phyloP scores from a whole-genome alignment of 2,113 vertebrate species.

The Tapirus terrestris region DNA sequence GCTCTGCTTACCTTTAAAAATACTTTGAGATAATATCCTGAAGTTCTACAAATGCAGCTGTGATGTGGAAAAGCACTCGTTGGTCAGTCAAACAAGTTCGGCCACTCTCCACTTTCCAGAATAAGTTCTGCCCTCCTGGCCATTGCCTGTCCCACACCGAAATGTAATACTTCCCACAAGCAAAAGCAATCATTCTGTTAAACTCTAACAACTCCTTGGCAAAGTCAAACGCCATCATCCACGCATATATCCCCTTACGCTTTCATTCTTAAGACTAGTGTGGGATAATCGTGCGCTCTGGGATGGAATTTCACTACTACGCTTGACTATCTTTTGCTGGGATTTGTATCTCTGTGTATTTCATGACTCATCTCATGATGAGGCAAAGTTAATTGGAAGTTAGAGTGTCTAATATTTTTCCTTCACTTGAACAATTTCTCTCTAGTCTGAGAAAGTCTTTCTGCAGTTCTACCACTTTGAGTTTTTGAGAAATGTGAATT shows the following conservation, averaged over 20 bases:
- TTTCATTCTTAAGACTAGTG: background rate
- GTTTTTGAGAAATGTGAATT: background rate
- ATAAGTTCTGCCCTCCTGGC: background rate
- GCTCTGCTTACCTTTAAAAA: conserved; percentile 10
- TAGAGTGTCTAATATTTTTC: conserved; percentile 5
- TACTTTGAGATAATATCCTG: background rate
- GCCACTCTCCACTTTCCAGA: background rate
- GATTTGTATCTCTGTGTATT: background rate
- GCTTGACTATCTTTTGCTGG: background rate
- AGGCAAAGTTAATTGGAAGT: background rate
- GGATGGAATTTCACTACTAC: background rate
- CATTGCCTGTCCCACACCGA: background rate
- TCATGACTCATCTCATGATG: background rate
- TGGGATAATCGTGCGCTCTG: background rate
- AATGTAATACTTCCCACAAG: background rate
- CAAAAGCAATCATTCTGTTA: background rate
- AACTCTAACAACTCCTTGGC: background rate
- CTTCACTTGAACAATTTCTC: conserved; percentile 1
- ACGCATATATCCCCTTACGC: background rate
- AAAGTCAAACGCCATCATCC: background rate
- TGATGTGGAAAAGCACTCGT: background rate
- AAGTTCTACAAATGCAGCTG: background rate
- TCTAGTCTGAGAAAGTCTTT: background rate
- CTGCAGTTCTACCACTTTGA: background rate
- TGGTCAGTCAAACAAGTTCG: background rate